Conservation (phyloP, 2,888 invertebrate genomes). For the Dyspetes luteomarginatus region DNA sequence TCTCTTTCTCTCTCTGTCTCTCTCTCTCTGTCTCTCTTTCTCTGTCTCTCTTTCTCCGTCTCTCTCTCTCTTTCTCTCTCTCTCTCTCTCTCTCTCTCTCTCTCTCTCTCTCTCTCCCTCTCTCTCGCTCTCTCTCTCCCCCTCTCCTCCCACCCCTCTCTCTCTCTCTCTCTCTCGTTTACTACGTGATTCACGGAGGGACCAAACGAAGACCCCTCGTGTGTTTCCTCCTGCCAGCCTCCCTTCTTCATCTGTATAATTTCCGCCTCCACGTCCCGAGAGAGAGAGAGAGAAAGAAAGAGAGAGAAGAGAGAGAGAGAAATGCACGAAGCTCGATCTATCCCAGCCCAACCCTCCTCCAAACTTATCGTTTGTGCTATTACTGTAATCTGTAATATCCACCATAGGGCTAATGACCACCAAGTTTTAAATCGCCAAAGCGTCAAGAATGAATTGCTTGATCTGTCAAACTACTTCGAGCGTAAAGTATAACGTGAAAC, state of each 20-base stretch:
- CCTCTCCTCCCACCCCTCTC: background rate
- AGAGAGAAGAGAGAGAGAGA: too few relatives aligned
- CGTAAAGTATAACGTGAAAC: background rate
- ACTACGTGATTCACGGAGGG: slow-evolving; percentile 41
- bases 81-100: background rate
- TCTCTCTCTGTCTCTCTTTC: background rate
- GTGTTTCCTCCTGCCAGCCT: slow-evolving; percentile 28
- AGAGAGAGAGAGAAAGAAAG: too few relatives aligned
- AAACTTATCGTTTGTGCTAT: slow-evolving; percentile 27
- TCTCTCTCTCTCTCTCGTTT: background rate
- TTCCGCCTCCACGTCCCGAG: slow-evolving; percentile 32
- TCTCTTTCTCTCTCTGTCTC: slow-evolving; percentile 4
- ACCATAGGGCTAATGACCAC: slow-evolving; percentile 54
- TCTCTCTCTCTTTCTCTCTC: slow-evolving; percentile 10
- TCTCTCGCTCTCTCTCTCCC: background rate
- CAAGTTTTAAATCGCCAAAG: slow-evolving; percentile 13
- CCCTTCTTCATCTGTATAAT: background rate
- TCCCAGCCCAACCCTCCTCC: slow-evolving; percentile 46
- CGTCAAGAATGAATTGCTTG: background rate
- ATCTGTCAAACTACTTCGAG: background rate
- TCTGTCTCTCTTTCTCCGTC: background rate
- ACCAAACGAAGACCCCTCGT: slow-evolving; percentile 36
- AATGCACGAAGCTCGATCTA: slow-evolving; percentile 23
- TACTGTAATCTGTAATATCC: slow-evolving; percentile 30
- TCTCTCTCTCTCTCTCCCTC: background rate